Evolutionary conservation across 2,113 vertebrate genomes (phyloP).

Genomic region (Notarius lentiginosus): DNA sequence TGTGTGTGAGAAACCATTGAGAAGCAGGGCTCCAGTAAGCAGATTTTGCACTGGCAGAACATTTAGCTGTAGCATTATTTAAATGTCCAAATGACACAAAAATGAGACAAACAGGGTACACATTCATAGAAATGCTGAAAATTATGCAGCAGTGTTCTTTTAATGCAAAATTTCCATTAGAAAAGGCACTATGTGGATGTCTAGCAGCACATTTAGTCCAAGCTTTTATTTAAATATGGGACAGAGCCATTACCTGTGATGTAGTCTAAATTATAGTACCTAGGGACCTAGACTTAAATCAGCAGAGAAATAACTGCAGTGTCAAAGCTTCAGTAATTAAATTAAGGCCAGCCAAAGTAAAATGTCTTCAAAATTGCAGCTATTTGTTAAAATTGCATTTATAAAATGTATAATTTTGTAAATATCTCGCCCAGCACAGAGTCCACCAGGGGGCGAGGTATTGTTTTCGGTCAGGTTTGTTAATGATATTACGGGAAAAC

Average conservation of each 20-base stretch:
- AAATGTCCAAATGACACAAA: constrained; percentile 6
- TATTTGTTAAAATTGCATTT: background rate
- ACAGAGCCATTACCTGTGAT: background rate
- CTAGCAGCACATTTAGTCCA: background rate
- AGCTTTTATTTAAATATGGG: background rate
- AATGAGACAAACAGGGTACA: background rate
- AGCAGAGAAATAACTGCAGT: constrained; percentile 6
- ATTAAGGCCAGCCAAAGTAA: background rate
- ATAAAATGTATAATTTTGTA: background rate
- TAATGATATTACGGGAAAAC: no score
- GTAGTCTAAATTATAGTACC: constrained; percentile 1
- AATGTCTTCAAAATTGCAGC: background rate
- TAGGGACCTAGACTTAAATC: background rate
- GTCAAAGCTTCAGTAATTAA: background rate
- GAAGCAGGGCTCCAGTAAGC: background rate
- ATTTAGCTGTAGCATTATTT: background rate
- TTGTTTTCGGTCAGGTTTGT: no score
- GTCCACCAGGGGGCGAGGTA: no score
- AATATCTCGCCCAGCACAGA: background rate
- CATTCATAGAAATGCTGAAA: background rate
- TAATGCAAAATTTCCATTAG: background rate
- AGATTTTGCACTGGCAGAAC: background rate
- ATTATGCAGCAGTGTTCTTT: background rate
- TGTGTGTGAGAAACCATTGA: background rate
- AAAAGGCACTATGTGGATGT: background rate